Evolutionary conservation across 2,797 vertebrate species (phyloP).

Genomic region (Molossus alvarezi): DNA sequence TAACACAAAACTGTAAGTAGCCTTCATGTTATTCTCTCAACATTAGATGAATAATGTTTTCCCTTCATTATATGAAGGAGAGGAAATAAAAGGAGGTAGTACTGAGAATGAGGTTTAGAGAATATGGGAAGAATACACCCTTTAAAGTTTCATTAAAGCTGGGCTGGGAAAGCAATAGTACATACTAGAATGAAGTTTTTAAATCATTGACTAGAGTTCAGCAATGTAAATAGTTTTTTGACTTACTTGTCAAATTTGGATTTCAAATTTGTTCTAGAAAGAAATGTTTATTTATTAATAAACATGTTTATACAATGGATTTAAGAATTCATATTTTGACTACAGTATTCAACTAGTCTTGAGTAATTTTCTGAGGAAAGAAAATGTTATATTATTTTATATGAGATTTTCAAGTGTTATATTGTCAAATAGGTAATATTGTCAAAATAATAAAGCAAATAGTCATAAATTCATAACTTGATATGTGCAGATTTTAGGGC

Average conservation of each 20-base stretch:
- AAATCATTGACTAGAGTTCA: background rate
- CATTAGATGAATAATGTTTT: slow-evolving; percentile 54
- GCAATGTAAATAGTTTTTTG: background rate
- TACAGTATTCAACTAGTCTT: background rate
- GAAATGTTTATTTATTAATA: background rate
- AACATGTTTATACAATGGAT: background rate
- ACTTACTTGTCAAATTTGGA: background rate
- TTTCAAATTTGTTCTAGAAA: slow-evolving; percentile 21
- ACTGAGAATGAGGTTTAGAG: slow-evolving; percentile 10
- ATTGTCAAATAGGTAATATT: background rate
- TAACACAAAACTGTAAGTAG: slow-evolving; percentile 50
- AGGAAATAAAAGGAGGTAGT: background rate
- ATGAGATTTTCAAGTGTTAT: slow-evolving; percentile 4
- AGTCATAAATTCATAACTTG: background rate
- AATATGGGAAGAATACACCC: background rate
- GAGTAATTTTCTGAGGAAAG: background rate
- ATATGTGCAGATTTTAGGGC: background rate
- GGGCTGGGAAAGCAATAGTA: background rate
- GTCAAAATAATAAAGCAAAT: slow-evolving; percentile 1
- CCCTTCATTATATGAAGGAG: background rate
- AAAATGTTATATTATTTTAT: background rate
- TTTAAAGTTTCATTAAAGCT: background rate
- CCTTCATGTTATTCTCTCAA: slow-evolving; percentile 65
- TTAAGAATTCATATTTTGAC: slow-evolving; percentile 26
- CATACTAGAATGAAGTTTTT: background rate